These are phyloP conservation scores for Pollimyrus isidori DNA, from an alignment of 2,113 vertebrate genomes.

Conservation along the genomic window DNA sequence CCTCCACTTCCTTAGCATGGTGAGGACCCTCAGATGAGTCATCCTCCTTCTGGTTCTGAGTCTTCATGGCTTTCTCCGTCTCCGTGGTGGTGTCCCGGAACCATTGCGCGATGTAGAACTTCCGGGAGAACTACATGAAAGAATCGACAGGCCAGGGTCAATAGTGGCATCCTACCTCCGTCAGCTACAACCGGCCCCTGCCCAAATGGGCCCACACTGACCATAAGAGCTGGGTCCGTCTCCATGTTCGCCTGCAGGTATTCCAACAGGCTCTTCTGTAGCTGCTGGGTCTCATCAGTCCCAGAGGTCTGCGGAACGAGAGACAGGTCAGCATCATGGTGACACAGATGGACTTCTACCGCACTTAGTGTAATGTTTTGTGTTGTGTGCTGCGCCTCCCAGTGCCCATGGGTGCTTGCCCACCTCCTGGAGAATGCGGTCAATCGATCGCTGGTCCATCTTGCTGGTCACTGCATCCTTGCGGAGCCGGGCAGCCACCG, in stretches of 20 bases:
- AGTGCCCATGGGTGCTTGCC: not conserved
- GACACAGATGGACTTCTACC: not conserved
- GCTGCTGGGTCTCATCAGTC: conserved; percentile 86
- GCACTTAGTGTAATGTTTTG: not conserved
- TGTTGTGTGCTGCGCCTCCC: not conserved
- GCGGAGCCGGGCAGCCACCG: conserved; percentile 86
- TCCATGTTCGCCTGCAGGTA: conserved; percentile 90
- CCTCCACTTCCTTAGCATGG: conserved; percentile 87
- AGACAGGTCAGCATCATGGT: not conserved
- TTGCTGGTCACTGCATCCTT: conserved; percentile 96
- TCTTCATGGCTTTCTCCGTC: conserved; percentile 92
- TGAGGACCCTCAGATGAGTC: conserved; percentile 84
- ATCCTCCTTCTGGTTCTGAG: conserved; percentile 81
- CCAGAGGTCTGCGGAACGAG: conserved; percentile 44
- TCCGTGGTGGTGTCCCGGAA: conserved; percentile 91
- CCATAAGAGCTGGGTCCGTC: conserved; percentile 85
- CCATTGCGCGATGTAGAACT: conserved; percentile 97
- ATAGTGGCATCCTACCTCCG: not conserved
- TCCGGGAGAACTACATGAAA: conserved; percentile 79
- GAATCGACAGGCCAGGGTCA: not conserved
- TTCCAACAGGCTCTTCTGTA: conserved; percentile 91
- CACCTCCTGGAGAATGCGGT: conserved; percentile 87
- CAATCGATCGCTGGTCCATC: conserved; percentile 94
- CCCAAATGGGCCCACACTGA: conserved; percentile 47
- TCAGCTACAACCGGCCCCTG: not conserved